Evolutionary conservation across 2,888 invertebrate species (phyloP).

Genomic region (Onthophagus sagittarius): DNA sequence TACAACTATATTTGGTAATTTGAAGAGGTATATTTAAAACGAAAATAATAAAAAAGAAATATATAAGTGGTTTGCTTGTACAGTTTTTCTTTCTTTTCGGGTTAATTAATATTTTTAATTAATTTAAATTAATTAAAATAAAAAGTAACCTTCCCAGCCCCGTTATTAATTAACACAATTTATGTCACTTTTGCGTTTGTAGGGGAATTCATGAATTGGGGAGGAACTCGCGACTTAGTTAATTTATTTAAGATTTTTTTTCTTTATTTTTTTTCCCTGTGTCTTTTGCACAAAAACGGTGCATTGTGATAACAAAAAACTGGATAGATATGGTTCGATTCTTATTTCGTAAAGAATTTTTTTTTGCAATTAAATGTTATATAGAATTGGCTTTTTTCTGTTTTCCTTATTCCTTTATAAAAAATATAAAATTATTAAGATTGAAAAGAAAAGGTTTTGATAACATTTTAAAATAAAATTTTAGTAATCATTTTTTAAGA

Average conservation of each 20-base stretch:
- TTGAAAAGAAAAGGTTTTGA: too few relatives aligned
- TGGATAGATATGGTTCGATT: neutral
- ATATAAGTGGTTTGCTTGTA: neutral
- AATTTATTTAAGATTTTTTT: conserved; percentile 1
- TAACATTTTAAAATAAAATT: too few relatives aligned
- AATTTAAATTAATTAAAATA: neutral
- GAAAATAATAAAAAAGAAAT: neutral
- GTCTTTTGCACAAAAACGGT: neutral
- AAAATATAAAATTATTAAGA: too few relatives aligned
- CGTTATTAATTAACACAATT: neutral
- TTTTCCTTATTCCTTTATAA: neutral
- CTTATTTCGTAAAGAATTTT: neutral
- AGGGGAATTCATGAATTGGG: neutral
- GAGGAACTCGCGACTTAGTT: neutral
- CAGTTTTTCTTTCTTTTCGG: neutral
- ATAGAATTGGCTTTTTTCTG: neutral
- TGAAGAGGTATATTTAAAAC: conserved; percentile 1
- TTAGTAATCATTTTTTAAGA: too few relatives aligned
- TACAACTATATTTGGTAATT: conserved; percentile 10
- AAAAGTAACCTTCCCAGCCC: neutral
- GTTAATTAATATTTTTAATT: neutral
- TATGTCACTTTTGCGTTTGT: neutral
- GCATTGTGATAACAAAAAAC: conserved; percentile 8
- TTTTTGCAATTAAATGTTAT: conserved; percentile 9
- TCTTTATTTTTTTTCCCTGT: neutral